Base-by-base conservation (phyloP, 2,888 invertebrate genomes). In the Reticulitermes lucifugus region DNA sequence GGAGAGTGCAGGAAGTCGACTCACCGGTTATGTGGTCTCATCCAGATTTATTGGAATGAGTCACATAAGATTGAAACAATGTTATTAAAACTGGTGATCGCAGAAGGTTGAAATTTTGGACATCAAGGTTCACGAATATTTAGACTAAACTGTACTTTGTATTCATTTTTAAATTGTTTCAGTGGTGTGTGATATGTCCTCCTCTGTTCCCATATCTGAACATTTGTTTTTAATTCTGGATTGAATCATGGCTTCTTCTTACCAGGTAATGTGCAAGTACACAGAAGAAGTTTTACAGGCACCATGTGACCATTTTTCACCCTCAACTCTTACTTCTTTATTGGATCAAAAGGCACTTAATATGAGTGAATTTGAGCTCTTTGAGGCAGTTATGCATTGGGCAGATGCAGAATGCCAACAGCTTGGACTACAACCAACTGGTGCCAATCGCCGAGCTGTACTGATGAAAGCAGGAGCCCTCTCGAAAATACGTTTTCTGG, bases 321-420 rank as follows among this genome's bases (percentile, higher is more conserved):
- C 89, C 71, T 88, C 90, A 81, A 93, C 93, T 84, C 89, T 94
- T 88, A 90, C 90, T 88, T 90, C 90, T 84, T 91, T 94, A 87
- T 91, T 94, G 84, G 91, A 92, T 88, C 91, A 92, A 88, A 90
- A 91, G 87, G 89, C 91, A 86, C 91, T 93, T 88, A 93, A 93
- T 89, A 91, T 93, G 86, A 89, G 90, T 85, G 92, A 93, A 90
- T 91, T 91, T 87, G 92, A 93, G 89, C 90, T 94, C 18, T 92
- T 93, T 70, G 91, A 91, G 87, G 90, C 92, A 88, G 91, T 92
- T 29, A 91, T 93, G 89, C 91, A 91, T 86, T 94, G 94, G 94
- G 92, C 93, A 73, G 88, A 90, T 83, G 89, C 90, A 87, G 93
- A 93, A 88, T 93, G 93, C 88, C 89, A 91, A 89, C 90, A 91